Conservation (phyloP, 2,888 invertebrate genomes). For the Fragum fragum region DNA sequence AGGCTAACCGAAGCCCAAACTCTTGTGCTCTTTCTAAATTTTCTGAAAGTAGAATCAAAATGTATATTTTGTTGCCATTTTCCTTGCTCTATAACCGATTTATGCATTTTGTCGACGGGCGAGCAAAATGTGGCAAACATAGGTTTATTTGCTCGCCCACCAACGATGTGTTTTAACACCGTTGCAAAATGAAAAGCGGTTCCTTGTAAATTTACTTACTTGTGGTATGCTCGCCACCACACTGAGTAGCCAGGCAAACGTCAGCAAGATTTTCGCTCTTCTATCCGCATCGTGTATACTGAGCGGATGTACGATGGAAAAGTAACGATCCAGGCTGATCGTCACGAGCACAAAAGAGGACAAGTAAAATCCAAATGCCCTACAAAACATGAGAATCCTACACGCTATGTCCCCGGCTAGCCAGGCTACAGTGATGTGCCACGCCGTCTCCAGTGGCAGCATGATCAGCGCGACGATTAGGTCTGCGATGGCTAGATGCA, state of each 20-base stretch:
- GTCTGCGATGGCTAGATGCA: conserved; percentile 93
- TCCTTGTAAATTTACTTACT: conserved; percentile 65
- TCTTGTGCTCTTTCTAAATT: too few species aligned
- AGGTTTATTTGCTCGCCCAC: too few species aligned
- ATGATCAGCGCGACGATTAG: conserved; percentile 93
- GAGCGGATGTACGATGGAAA: conserved; percentile 80
- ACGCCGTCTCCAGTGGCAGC: conserved; percentile 91
- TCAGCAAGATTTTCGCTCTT: conserved; percentile 78
- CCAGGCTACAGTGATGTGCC: conserved; percentile 93
- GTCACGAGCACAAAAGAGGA: conserved; percentile 92
- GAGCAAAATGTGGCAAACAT: too few species aligned
- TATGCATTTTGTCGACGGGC: too few species aligned
- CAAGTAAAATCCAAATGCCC: conserved; percentile 93
- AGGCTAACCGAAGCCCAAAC: too few species aligned
- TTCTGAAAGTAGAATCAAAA: too few species aligned
- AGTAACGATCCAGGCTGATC: conserved; percentile 88
- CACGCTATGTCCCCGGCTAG: conserved; percentile 92
- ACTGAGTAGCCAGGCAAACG: conserved; percentile 78
- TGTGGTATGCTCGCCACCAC: conserved; percentile 79
- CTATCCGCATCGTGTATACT: conserved; percentile 79
- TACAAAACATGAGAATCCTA: conserved; percentile 91
- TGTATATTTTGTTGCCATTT: too few species aligned
- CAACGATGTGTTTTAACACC: too few species aligned
- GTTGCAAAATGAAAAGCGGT: too few species aligned
- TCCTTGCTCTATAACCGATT: too few species aligned